These are phyloP conservation scores for Benthosema pterotum DNA, from an alignment of 2,797 vertebrate species.

Conservation along the genomic window DNA sequence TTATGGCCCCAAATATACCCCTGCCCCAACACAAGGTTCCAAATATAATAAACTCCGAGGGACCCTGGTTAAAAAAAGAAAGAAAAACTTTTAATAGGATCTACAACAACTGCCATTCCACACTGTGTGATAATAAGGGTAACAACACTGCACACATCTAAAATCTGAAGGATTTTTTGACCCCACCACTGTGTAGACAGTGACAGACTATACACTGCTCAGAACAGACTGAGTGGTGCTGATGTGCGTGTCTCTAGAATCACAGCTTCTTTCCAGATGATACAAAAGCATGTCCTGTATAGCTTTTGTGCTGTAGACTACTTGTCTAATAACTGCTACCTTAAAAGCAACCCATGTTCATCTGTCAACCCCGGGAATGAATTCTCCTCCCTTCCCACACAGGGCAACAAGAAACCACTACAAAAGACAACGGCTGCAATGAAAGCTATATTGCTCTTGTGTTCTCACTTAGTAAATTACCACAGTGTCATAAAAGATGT, in stretches of 20 bases:
- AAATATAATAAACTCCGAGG: background rate
- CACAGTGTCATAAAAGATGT: background rate
- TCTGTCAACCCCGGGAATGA: slow-evolving; percentile 12
- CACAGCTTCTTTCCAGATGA: slow-evolving; percentile 10
- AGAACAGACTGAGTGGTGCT: slow-evolving; percentile 49
- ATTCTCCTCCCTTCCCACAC: background rate
- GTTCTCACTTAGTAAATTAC: background rate
- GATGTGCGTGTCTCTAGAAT: slow-evolving; percentile 42
- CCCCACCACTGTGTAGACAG: slow-evolving; percentile 31
- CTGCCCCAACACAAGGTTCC: background rate
- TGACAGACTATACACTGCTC: slow-evolving; percentile 40
- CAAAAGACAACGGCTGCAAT: background rate
- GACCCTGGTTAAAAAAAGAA: slow-evolving; percentile 11
- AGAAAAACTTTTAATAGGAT: slow-evolving; percentile 23
- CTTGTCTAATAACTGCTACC: slow-evolving; percentile 23
- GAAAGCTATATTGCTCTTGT: slow-evolving; percentile 1
- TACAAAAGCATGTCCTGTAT: slow-evolving; percentile 8
- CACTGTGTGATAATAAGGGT: slow-evolving; percentile 19
- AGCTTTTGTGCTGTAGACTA: slow-evolving; percentile 33
- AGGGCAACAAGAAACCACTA: background rate
- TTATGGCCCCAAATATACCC: too few species aligned
- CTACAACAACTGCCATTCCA: slow-evolving; percentile 27
- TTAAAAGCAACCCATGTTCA: slow-evolving; percentile 15
- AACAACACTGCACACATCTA: slow-evolving; percentile 24
- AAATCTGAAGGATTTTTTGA: too few species aligned